Conservation (phyloP, 2,888 invertebrate genomes). For the Teinopalpus imperialis region DNA sequence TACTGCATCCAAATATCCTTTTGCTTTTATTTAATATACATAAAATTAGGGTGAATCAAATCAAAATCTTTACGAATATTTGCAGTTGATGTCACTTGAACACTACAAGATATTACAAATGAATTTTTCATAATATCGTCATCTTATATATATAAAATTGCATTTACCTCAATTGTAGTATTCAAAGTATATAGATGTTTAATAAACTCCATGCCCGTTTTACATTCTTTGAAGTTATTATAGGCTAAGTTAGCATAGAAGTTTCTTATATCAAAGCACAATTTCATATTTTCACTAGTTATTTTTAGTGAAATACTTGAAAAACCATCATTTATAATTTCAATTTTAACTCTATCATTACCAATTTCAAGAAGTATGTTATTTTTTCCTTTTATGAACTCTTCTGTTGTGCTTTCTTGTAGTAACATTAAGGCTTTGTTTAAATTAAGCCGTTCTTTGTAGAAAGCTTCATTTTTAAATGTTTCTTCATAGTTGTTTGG, state of each 20-base stretch:
- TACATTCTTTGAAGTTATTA: constrained; percentile 35
- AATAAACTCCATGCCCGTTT: constrained; percentile 41
- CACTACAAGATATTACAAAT: no score
- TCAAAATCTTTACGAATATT: no score
- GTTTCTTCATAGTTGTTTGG: constrained; percentile 45
- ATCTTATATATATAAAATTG: constrained; percentile 4
- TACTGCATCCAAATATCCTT: no score
- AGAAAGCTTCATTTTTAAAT: constrained; percentile 38
- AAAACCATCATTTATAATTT: constrained; percentile 53
- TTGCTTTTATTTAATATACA: no score
- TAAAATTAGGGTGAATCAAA: no score
- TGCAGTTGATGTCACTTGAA: no score
- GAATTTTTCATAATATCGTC: no score
- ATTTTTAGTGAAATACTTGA: constrained; percentile 47
- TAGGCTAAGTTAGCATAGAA: constrained; percentile 54
- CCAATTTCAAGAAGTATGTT: constrained; percentile 44
- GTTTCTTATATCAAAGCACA: constrained; percentile 50
- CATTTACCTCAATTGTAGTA: constrained; percentile 53
- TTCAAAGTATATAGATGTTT: constrained; percentile 49
- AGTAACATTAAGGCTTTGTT: constrained; percentile 41
- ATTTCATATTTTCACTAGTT: constrained; percentile 41
- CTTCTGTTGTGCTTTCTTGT: constrained; percentile 44
- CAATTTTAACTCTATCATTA: constrained; percentile 42
- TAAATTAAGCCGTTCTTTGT: constrained; percentile 34
- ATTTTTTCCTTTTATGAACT: constrained; percentile 50